Conservation (phyloP, 2,888 invertebrate genomes). For the Drosophila algonquin region DNA sequence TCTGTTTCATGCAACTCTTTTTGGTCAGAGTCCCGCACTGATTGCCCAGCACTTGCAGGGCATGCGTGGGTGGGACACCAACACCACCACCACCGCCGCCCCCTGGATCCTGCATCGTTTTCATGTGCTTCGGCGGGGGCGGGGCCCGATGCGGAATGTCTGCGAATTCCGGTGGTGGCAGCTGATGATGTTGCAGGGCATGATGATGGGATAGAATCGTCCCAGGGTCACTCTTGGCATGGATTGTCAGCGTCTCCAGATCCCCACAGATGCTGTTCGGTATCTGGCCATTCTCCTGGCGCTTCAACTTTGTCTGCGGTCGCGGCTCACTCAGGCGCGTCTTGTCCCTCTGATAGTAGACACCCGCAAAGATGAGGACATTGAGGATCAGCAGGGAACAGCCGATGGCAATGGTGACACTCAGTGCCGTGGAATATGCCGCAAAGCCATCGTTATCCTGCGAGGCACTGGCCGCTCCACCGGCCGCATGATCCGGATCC, state of each 20-base stretch:
- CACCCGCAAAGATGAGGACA: constrained; percentile 96
- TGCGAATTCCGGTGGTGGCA: constrained; percentile 93
- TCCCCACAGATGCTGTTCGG: constrained; percentile 95
- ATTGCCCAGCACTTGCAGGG: constrained; percentile 89
- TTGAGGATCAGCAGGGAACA: constrained; percentile 96
- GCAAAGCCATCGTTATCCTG: constrained; percentile 95
- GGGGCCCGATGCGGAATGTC: constrained; percentile 91
- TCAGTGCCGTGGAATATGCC: constrained; percentile 94
- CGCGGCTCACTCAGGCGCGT: constrained; percentile 88
- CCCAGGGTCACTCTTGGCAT: constrained; percentile 88
- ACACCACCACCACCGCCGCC: constrained; percentile 65
- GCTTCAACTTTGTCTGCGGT: constrained; percentile 87
- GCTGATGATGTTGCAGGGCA: constrained; percentile 90
- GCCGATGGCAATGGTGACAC: constrained; percentile 97
- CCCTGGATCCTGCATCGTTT: constrained; percentile 85
- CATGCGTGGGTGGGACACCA: constrained; percentile 87
- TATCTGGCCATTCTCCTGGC: constrained; percentile 94
- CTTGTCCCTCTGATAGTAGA: constrained; percentile 96
- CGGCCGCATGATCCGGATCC: constrained; percentile 74
- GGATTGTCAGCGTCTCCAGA: constrained; percentile 86
- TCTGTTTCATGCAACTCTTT: constrained; percentile 86
- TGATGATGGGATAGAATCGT: constrained; percentile 91
- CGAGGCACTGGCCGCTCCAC: constrained; percentile 85
- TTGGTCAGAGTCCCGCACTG: constrained; percentile 91
- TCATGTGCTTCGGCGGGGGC: constrained; percentile 89